Percentiles rank a stretch among this genome's conserved stretches.
Evolutionary conservation across 92 coral and sea anemone genomes (phyloP).

Genomic region (Porites rus): DNA sequence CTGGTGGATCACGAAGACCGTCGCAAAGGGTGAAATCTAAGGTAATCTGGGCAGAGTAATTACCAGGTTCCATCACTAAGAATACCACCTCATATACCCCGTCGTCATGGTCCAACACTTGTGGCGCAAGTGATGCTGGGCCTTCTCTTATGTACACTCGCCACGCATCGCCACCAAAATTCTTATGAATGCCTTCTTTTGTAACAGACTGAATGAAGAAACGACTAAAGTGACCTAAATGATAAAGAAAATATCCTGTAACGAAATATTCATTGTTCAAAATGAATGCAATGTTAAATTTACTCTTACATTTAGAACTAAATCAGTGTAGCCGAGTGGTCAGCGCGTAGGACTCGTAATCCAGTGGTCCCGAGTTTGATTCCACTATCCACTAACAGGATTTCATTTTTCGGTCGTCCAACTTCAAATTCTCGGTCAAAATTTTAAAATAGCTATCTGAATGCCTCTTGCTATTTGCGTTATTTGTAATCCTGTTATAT

Average conservation of each 20-base stretch:
- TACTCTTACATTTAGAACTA: too few relatives aligned
- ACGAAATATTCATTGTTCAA: too few relatives aligned
- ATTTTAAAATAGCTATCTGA: too few relatives aligned
- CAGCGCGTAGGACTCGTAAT: too few relatives aligned
- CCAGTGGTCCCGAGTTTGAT: too few relatives aligned
- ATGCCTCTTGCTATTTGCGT: too few relatives aligned
- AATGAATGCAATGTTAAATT: too few relatives aligned
- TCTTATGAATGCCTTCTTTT: slow-evolving; percentile 57
- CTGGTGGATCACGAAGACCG: slow-evolving; percentile 88
- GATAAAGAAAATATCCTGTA: background rate
- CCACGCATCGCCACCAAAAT: slow-evolving; percentile 91
- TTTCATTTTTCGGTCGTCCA: too few relatives aligned
- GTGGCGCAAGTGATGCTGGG: slow-evolving; percentile 87
- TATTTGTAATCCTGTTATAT: too few relatives aligned
- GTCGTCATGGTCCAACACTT: slow-evolving; percentile 77
- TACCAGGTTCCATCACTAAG: slow-evolving; percentile 78
- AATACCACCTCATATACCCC: slow-evolving; percentile 84
- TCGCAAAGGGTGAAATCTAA: slow-evolving; percentile 86
- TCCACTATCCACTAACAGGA: too few relatives aligned
- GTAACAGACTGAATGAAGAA: slow-evolving; percentile 84
- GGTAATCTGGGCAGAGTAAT: slow-evolving; percentile 66
- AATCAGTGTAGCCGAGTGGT: too few relatives aligned
- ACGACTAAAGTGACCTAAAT: slow-evolving; percentile 82
- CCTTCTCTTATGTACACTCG: slow-evolving; percentile 83
- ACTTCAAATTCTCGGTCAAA: too few relatives aligned